Evolutionary conservation across 1,140 invertebrate genomes (phyloP), one percentile per base, ranked within the genome.

Genomic region (Euura lappo): DNA sequence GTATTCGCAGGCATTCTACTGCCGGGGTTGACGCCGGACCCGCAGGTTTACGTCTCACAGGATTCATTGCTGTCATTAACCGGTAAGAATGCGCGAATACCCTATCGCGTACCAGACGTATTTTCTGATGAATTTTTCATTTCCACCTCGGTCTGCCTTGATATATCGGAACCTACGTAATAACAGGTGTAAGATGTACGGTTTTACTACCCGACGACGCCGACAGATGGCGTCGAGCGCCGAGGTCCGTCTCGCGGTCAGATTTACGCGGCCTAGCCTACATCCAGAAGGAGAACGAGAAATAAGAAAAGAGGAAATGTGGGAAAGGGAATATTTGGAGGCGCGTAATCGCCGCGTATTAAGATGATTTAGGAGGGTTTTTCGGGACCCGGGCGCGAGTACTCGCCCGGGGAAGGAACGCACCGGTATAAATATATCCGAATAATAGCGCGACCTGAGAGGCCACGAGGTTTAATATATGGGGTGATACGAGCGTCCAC

Each of bases 291-390:
- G n/a, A n/a, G 47, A n/a, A 51, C 47, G 47, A 51, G 7, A n/a
- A 2, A 51, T 51, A 51, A 51, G 47, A 51, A n/a, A 51, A 1
- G n/a, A 51, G 47, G 7, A n/a, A 51, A 51, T 7, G 47, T n/a
- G 47, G 47, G 47, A n/a, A 8, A 51, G n/a, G 28, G n/a, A 51
- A 51, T 51, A 8, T n/a, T 51, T 2, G 1, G 28, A 28, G 28
- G 47, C 47, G 47, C 47, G 47, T 51, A 51, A 51, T 51, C 47
- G 47, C 47, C 47, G 47, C 47, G 47, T 51, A 51, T 51, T 51
- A 51, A 51, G n/a, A 51, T 51, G 47, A 51, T 51, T 51, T 51
- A 51, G 47, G 47, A 51, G 47, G 47, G 47, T 51, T 51, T 51
- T n/a, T 51, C 11, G 47, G 7, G 47, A n/a, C 7, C 11, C 7